These are phyloP conservation scores for Dipus sagitta DNA, from an alignment of 2,797 vertebrate genomes.

Conservation along the genomic window DNA sequence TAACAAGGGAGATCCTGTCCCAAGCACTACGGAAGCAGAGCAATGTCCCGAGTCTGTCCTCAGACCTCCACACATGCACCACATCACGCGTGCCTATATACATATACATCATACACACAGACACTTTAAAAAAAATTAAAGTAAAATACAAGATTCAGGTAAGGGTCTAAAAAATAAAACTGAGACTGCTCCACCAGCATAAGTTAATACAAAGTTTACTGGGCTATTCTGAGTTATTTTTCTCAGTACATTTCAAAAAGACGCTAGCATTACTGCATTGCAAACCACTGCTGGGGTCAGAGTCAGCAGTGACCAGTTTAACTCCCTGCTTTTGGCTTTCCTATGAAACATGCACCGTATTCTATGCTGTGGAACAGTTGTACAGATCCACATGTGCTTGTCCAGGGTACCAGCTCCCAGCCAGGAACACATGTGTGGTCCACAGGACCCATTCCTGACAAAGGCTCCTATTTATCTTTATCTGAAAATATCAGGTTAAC, in stretches of 20 bases:
- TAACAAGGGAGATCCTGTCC: too few relatives aligned
- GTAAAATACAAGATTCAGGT: not conserved
- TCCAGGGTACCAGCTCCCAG: not conserved
- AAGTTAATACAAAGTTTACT: not conserved
- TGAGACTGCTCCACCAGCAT: not conserved
- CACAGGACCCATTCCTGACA: not conserved
- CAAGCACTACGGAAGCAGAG: too few relatives aligned
- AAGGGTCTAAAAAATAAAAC: not conserved
- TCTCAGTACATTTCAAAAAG: not conserved
- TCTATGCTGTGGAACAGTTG: not conserved
- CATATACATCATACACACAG: too few relatives aligned
- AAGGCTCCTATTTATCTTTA: not conserved
- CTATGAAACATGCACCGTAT: not conserved
- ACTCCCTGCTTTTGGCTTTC: not conserved
- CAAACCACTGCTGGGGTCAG: not conserved
- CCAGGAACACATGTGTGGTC: not conserved
- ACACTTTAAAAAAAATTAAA: not conserved
- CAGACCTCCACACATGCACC: too few relatives aligned
- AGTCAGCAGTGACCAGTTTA: not conserved
- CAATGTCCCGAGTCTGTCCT: too few relatives aligned
- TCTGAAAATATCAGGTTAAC: not conserved
- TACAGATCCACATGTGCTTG: not conserved
- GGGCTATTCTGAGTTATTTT: not conserved
- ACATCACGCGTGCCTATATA: too few relatives aligned
- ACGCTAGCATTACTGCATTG: not conserved